Evolutionary conservation across 2,888 invertebrate species (phyloP).

Genomic region (Arrhopalites spinosus): DNA sequence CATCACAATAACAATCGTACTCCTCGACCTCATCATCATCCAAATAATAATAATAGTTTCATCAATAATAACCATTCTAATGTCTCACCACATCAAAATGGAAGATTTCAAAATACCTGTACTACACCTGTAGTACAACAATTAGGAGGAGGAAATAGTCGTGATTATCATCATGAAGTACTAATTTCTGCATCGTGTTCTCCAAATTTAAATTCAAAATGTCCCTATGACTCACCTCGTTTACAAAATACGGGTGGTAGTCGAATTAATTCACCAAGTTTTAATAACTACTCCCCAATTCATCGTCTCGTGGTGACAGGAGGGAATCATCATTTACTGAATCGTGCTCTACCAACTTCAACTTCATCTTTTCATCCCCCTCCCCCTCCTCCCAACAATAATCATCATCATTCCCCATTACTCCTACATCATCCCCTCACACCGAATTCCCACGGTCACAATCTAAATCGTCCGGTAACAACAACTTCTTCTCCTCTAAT

Average conservation of each 20-base stretch:
- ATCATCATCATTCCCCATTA: conserved; percentile 30
- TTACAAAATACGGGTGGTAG: conserved; percentile 19
- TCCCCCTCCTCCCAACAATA: conserved; percentile 14
- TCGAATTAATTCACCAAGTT: conserved; percentile 54
- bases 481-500: conserved; percentile 49
- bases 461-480: conserved; percentile 45
- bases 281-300: conserved; percentile 56
- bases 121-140: too few species aligned
- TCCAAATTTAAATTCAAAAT: conserved; percentile 4
- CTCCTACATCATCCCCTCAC: conserved; percentile 17
- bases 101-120: too few species aligned
- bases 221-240: conserved; percentile 39
- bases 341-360: not conserved
- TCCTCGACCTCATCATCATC: not conserved
- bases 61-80: not conserved
- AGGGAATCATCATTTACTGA: conserved; percentile 41
- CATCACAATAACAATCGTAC: not conserved
- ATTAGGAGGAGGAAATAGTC: not conserved
- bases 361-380: conserved; percentile 12
- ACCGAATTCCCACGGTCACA: not conserved
- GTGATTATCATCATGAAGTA: not conserved
- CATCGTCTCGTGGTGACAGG: conserved; percentile 56
- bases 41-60: not conserved
- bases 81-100: not conserved
- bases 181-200: too few species aligned